Conservation (phyloP, 2,888 invertebrate genomes). For the Drosophila koepferae region DNA sequence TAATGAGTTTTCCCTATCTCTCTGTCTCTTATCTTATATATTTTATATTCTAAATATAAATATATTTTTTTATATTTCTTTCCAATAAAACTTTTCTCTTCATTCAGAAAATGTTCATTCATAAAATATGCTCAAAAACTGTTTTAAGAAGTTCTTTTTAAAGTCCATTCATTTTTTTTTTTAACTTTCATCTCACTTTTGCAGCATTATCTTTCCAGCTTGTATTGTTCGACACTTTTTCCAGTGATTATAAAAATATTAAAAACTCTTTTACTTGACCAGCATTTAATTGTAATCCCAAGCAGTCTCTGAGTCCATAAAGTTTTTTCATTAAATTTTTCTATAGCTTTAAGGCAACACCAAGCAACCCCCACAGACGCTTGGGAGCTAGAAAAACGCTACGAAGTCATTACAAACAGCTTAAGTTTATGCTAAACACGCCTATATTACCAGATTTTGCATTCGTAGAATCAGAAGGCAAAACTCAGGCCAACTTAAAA, state of each 20-base stretch:
- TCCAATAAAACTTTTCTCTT: neutral
- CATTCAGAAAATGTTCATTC: neutral
- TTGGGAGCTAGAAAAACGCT: conserved; percentile 33
- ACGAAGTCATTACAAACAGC: conserved; percentile 76
- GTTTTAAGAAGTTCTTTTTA: neutral
- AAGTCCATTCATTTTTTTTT: neutral
- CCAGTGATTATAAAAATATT: conserved; percentile 9
- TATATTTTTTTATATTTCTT: neutral
- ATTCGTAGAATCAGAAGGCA: conserved; percentile 48
- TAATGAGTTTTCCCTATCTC: too few species aligned
- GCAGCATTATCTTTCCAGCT: neutral
- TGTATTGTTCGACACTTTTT: conserved; percentile 14
- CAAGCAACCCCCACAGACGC: neutral
- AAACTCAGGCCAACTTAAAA: conserved; percentile 25
- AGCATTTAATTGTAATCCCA: conserved; percentile 23
- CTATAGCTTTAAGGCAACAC: conserved; percentile 43
- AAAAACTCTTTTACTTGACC: conserved; percentile 15
- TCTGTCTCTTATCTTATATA: too few species aligned
- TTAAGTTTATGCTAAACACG: conserved; percentile 78
- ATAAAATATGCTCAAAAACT: neutral
- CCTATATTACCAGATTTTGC: conserved; percentile 77
- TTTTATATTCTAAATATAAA: neutral
- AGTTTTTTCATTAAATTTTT: conserved; percentile 69
- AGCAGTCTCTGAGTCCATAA: conserved; percentile 22
- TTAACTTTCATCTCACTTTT: neutral